Evolutionary conservation across 2,888 invertebrate species (phyloP), one percentile per base, ranked within the genome.

Genomic region (Enchytraeus crypticus): DNA sequence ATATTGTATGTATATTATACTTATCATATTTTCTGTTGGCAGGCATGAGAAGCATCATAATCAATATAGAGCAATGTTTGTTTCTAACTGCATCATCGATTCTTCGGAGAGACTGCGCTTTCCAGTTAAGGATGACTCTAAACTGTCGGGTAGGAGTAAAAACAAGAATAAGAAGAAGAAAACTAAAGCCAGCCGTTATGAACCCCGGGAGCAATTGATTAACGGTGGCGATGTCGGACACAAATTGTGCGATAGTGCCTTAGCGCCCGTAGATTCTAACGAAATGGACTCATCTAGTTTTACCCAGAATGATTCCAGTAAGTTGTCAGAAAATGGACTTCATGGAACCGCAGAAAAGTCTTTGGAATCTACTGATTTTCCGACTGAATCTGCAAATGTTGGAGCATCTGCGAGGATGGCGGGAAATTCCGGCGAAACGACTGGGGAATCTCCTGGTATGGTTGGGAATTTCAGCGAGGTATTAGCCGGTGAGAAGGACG

Each of bases 21-120:
- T n/a, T n/a, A 18, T 59, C 49, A n/a, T 29, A 26, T 21, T 57
- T 57, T 57, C 58, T 53, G 55, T 46, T 72, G 72, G 29, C 73
- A 82, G 81, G 63, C 84, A 84, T 72, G 81, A 78, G 45, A 68
- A 77, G 1, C 84, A 83, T 71, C 75, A 77, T 58, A 80, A 81
- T 61, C 84, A 84, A 69, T 84, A 83, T 72, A 74, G 84, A 65
- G 84, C 84, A 14, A 84, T 84, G 84, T 84, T 84, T 76, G 84
- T 84, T 1, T 77, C 77, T 69, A 84, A 84, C 72, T 84, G 84
- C 72, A 70, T 61, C n/a, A 75, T 83, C 2, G 80, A 82, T 60
- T 68, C 57, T 27, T 68, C 70, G 14, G 75, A 77, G 63, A 54
- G 65, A 3, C 69, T 79, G 8, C 71, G 71, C 61, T 75, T 71